Conservation (phyloP, 2,113 vertebrate genomes). For the Anser brachyrhynchus region DNA sequence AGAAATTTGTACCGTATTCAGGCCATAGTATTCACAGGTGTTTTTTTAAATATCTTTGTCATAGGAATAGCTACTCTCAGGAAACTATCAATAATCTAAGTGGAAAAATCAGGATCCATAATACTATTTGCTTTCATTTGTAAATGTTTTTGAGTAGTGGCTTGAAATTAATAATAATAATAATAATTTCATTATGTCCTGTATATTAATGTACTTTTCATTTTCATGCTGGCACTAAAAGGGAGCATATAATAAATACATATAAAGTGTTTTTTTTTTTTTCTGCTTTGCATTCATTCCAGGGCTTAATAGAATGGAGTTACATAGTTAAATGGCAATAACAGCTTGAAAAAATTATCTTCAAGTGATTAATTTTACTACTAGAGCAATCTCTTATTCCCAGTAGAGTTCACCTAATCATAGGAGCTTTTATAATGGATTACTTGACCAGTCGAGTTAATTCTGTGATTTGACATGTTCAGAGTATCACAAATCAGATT, state of each 20-base stretch:
- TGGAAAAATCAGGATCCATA: background rate
- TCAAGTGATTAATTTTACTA: conserved; percentile 3
- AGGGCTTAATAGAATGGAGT: background rate
- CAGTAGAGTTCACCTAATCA: background rate
- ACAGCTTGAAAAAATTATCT: conserved; percentile 12
- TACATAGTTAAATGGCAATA: background rate
- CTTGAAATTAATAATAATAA: background rate
- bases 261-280: background rate
- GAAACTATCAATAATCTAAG: background rate
- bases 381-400: background rate
- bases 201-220: background rate
- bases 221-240: background rate
- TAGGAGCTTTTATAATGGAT: conserved; percentile 15
- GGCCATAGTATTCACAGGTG: background rate
- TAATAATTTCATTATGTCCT: background rate
- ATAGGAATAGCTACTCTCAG: background rate
- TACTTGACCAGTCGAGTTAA: conserved; percentile 39
- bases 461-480: conserved; percentile 7
- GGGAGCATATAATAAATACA: background rate
- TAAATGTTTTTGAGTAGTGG: background rate
- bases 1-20: background rate
- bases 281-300: background rate
- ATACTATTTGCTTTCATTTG: background rate
- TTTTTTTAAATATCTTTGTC: background rate
- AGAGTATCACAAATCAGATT: conserved; percentile 16